These are phyloP conservation scores for Hirtodrosophila alboralis DNA, from an alignment of 2,888 invertebrate species.

Conservation along the genomic window DNA sequence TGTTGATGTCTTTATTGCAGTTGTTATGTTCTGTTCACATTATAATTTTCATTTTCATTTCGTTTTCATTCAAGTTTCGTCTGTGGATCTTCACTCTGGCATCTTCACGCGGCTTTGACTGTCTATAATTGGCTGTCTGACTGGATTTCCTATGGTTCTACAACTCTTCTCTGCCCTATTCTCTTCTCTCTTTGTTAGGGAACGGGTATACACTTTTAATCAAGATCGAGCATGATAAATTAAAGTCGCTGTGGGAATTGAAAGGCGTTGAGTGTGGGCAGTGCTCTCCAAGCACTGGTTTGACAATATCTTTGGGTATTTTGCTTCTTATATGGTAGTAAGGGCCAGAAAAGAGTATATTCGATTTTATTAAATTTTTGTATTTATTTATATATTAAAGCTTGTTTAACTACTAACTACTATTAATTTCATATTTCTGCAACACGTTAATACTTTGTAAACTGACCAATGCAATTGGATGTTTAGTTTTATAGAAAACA, in stretches of 20 bases:
- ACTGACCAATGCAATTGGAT: too few species aligned
- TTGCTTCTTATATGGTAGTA: constrained; percentile 1
- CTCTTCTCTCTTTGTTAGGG: constrained; percentile 8
- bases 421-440: too few species aligned
- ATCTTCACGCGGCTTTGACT: constrained; percentile 73
- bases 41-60: constrained; percentile 66
- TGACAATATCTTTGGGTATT: constrained; percentile 16
- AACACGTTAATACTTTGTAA: too few species aligned
- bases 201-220: constrained; percentile 56
- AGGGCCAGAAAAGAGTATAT: neutral
- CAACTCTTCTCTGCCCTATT: neutral
- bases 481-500: too few species aligned
- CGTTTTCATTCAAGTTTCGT: constrained; percentile 62
- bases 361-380: too few species aligned
- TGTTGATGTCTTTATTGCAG: constrained; percentile 79
- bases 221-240: constrained; percentile 73
- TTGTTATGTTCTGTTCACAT: constrained; percentile 54
- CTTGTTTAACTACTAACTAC: too few species aligned
- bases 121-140: constrained; percentile 75
- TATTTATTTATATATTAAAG: too few species aligned
- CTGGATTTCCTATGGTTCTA: constrained; percentile 45
- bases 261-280: constrained; percentile 47
- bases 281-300: constrained; percentile 10
- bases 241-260: constrained; percentile 48
- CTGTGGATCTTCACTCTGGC: constrained; percentile 60